A percentile compares a stretch with the other conserved stretches of the same genome.
Conservation (phyloP, 2,113 vertebrate genomes). For the Protobothrops mucrosquamatus region DNA sequence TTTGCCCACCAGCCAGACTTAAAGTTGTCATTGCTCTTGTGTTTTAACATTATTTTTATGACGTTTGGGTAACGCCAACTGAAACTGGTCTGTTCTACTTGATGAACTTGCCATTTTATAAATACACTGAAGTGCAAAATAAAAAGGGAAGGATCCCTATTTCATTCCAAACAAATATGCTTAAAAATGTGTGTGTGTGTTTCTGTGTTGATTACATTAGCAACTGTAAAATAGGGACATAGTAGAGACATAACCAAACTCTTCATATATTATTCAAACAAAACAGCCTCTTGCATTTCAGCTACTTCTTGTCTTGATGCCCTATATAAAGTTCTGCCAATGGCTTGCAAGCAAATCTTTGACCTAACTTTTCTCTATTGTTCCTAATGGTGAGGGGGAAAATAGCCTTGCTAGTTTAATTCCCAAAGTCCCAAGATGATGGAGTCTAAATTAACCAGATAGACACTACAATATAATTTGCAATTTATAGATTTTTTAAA, state of each 20-base stretch:
- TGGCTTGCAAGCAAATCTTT: background rate
- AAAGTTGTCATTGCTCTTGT: fast-evolving
- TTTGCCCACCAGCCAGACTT: conserved; percentile 1
- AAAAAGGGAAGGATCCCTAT: background rate
- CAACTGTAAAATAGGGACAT: background rate
- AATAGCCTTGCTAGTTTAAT: background rate
- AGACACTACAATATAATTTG: background rate
- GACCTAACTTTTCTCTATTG: background rate
- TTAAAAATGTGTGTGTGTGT: background rate
- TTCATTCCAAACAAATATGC: background rate
- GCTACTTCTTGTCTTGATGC: background rate
- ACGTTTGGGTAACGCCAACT: background rate
- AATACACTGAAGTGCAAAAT: background rate
- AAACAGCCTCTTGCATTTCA: background rate
- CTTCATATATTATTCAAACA: background rate
- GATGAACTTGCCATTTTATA: background rate
- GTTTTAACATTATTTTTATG: conserved; percentile 1
- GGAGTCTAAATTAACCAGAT: too few species aligned
- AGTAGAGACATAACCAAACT: background rate
- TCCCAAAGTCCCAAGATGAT: background rate
- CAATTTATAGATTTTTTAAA: background rate
- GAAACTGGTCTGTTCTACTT: background rate
- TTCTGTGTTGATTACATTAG: background rate
- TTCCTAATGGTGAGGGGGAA: background rate
- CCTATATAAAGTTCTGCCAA: background rate